These are phyloP conservation scores for Hermaeophaga mercurialis DNA, from an alignment of 2,888 invertebrate species.

Conservation along the genomic window DNA sequence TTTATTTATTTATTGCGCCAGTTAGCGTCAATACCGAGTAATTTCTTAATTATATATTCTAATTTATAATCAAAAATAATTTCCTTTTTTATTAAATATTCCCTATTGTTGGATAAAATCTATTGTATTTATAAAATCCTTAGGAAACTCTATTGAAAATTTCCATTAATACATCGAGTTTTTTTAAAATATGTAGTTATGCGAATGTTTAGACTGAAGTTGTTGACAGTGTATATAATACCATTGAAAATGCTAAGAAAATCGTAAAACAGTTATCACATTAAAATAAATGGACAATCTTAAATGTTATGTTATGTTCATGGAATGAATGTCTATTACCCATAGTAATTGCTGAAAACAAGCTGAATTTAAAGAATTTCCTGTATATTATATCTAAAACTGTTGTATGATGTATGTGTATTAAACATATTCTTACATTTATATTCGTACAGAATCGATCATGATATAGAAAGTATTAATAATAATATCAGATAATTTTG, in stretches of 20 bases:
- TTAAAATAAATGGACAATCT: conserved; percentile 23
- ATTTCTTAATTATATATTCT: no score
- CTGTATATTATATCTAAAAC: conserved; percentile 7
- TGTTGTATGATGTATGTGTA: no score
- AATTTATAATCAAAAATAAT: no score
- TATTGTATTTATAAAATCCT: background rate
- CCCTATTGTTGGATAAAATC: no score
- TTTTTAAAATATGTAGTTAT: conserved; percentile 26
- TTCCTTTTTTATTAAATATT: no score
- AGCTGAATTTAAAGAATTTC: background rate
- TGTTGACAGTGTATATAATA: conserved; percentile 21
- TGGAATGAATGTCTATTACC: background rate
- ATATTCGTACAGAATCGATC: no score
- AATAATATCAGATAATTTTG: no score
- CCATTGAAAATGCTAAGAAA: conserved; percentile 1
- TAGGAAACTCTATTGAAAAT: conserved; percentile 6
- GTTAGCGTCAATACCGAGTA: no score
- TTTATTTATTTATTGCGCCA: no score
- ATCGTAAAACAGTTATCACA: conserved; percentile 3
- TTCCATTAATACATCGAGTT: conserved; percentile 21
- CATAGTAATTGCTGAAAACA: background rate
- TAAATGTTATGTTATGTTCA: background rate
- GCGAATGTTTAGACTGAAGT: conserved; percentile 32
- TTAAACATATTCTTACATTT: no score
- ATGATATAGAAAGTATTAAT: no score